A percentile compares a stretch with the other conserved stretches of the same genome.
These are phyloP conservation scores for Parambassis ranga DNA, from an alignment of 2,797 vertebrate species.

Conservation along the genomic window DNA sequence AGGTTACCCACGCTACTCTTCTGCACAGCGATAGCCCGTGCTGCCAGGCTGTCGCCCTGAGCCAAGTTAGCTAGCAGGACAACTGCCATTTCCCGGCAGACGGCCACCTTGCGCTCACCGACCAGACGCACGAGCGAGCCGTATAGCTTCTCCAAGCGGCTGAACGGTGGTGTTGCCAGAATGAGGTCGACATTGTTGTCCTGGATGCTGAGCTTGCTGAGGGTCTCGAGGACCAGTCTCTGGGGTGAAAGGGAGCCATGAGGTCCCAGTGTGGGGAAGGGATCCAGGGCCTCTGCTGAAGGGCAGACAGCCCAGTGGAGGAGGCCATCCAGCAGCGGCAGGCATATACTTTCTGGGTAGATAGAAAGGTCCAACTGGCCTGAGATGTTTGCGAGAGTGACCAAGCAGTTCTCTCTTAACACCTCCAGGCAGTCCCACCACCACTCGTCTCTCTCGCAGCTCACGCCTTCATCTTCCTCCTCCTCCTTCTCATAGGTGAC, in stretches of 20 bases:
- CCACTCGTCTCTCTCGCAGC: constrained; percentile 96
- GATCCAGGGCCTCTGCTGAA: constrained; percentile 96
- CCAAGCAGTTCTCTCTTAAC: constrained; percentile 95
- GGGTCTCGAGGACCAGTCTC: constrained; percentile 98
- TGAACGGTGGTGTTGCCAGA: constrained; percentile 96
- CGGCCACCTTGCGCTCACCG: constrained; percentile 97
- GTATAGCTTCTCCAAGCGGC: constrained; percentile 96
- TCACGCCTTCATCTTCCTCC: constrained; percentile 92
- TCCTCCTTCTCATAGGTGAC: constrained; percentile 98
- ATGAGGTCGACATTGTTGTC: constrained; percentile 99
- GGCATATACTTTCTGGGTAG: constrained; percentile 97
- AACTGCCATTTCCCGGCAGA: constrained; percentile 98
- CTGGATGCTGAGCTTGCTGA: constrained; percentile 99
- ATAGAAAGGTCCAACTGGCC: constrained; percentile 97
- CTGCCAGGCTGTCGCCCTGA: constrained; percentile 93
- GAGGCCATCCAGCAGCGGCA: constrained; percentile 96
- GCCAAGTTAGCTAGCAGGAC: constrained; percentile 97
- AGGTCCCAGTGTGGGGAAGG: constrained; percentile 93
- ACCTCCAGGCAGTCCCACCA: constrained; percentile 99
- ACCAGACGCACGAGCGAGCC: constrained; percentile 95
- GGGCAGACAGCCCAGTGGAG: constrained; percentile 99
- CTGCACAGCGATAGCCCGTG: constrained; percentile 93
- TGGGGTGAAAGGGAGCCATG: constrained; percentile 95
- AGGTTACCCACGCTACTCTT: constrained; percentile 98
- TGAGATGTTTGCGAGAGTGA: constrained; percentile 97